Percentiles rank a stretch among this genome's conserved stretches.
Conservation (phyloP, 2,888 invertebrate genomes). For the Megaustenia siamemsis region DNA sequence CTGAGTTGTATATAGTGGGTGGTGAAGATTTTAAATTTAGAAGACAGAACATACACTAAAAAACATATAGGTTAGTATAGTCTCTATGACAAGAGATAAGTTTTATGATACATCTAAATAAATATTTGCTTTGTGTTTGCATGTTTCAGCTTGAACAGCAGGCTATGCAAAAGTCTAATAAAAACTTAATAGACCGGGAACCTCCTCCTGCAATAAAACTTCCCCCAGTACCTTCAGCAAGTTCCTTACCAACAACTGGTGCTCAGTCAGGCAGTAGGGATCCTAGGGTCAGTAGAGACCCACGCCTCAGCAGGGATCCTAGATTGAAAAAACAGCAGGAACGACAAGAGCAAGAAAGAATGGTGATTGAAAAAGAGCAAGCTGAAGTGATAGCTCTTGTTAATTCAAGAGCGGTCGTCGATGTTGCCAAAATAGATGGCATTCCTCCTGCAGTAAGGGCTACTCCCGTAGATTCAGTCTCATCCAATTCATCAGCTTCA, state of each 20-base stretch:
- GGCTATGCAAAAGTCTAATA: conserved; percentile 23
- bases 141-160: conserved; percentile 42
- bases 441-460: not conserved
- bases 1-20: no score
- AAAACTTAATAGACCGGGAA: conserved; percentile 48
- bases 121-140: not conserved
- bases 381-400: not conserved
- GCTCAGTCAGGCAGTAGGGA: conserved; percentile 44
- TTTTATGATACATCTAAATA: no score
- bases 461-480: not conserved
- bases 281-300: conserved; percentile 57
- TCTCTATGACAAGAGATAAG: no score
- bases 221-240: conserved; percentile 44
- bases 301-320: conserved; percentile 49
- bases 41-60: no score
- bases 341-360: conserved; percentile 37
- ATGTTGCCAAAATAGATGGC: not conserved
- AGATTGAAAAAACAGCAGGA: conserved; percentile 44
- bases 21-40: no score
- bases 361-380: conserved; percentile 22
- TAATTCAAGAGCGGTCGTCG: conserved; percentile 5
- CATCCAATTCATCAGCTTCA: conserved; percentile 15
- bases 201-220: conserved; percentile 47
- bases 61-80: no score
- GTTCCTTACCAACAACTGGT: not conserved